These are phyloP conservation scores for Hydrotaea diabolus DNA, from an alignment of 2,888 invertebrate genomes.

Conservation along the genomic window DNA sequence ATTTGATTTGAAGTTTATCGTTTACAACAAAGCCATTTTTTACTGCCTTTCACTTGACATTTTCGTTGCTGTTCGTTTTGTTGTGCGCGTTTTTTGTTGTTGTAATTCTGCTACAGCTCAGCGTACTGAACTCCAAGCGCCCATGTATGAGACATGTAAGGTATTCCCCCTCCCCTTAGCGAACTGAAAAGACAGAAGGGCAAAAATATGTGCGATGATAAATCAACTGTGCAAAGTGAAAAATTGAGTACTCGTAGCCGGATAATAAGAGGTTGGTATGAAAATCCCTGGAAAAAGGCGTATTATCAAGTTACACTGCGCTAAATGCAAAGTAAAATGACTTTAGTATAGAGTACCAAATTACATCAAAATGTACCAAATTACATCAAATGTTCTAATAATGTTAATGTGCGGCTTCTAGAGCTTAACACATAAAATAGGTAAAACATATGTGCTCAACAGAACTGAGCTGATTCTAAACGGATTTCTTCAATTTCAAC, in stretches of 20 bases:
- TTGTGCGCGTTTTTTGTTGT: background rate
- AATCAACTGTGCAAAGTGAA: constrained; percentile 64
- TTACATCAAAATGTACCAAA: no score
- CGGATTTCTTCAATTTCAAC: no score
- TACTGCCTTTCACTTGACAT: constrained; percentile 54
- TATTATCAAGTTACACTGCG: no score
- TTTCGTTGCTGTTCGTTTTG: constrained; percentile 13
- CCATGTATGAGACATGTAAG: background rate
- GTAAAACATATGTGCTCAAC: no score
- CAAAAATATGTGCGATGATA: constrained; percentile 54
- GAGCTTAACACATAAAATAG: no score
- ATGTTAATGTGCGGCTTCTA: no score
- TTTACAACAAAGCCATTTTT: constrained; percentile 67
- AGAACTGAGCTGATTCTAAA: no score
- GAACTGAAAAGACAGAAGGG: constrained; percentile 44
- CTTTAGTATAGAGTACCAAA: no score
- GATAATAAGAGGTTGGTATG: background rate
- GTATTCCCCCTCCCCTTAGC: background rate
- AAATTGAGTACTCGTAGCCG: constrained; percentile 55
- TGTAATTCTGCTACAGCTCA: background rate
- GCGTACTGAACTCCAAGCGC: background rate
- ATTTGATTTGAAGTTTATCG: constrained; percentile 71
- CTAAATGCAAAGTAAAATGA: no score
- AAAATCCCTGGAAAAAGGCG: no score
- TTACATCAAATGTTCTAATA: no score